phyloP scores from a whole-genome alignment of 2,797 vertebrate species.

The Pelobates cultripes region DNA sequence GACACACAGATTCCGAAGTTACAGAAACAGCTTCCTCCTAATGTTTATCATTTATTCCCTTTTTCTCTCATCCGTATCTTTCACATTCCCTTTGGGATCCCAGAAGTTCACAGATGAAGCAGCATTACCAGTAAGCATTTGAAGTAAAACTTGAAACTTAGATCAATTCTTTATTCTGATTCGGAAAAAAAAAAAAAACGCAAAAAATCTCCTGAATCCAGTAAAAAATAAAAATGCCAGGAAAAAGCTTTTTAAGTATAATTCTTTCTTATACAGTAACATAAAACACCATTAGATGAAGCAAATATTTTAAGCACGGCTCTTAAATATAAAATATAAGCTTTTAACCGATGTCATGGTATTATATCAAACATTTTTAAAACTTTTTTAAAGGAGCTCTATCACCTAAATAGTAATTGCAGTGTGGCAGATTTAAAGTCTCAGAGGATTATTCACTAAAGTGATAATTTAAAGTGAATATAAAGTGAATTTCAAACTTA shows the following conservation, averaged over 20 bases:
- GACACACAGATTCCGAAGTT: neutral
- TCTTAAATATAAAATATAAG: neutral
- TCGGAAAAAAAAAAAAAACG: constrained; percentile 34
- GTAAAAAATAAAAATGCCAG: neutral
- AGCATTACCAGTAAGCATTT: constrained; percentile 33
- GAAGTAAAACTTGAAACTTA: constrained; percentile 36
- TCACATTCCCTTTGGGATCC: constrained; percentile 9
- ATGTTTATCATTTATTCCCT: constrained; percentile 38
- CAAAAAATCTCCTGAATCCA: constrained; percentile 26
- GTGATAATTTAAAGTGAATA: too few relatives aligned
- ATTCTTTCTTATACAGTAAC: constrained; percentile 26
- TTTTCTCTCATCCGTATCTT: constrained; percentile 20
- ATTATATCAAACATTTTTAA: too few relatives aligned
- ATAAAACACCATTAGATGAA: neutral
- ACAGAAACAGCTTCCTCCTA: neutral
- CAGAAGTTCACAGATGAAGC: constrained; percentile 26
- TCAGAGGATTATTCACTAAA: too few relatives aligned
- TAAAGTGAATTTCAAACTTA: too few relatives aligned
- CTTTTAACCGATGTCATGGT: too few relatives aligned
- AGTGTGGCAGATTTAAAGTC: too few relatives aligned
- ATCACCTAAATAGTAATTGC: too few relatives aligned
- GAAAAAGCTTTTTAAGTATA: constrained; percentile 20
- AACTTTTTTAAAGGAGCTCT: too few relatives aligned
- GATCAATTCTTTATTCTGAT: constrained; percentile 34
- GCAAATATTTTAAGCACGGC: neutral